Conservation (phyloP, 2,797 vertebrate genomes). For the Bovichtus variegatus region DNA sequence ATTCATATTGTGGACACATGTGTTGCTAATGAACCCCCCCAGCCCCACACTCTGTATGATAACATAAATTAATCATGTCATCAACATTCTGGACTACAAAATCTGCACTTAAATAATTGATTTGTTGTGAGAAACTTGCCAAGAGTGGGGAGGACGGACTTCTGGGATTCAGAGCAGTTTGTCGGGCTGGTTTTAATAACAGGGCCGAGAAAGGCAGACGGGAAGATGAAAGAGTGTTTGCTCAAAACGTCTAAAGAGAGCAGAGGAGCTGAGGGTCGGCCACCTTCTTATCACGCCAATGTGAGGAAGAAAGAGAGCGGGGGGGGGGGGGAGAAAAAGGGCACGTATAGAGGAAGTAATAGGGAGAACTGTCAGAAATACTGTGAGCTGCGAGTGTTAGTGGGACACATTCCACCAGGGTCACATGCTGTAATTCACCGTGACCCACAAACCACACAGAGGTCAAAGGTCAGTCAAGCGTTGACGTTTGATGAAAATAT, state of each 20-base stretch:
- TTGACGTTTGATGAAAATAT: constrained; percentile 62
- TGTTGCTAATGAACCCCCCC: constrained; percentile 43
- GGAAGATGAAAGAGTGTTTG: constrained; percentile 70
- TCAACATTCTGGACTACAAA: constrained; percentile 70
- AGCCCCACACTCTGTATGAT: constrained; percentile 36
- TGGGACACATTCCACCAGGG: constrained; percentile 65
- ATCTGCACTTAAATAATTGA: constrained; percentile 75
- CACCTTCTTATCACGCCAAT: constrained; percentile 55
- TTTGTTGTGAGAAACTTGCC: constrained; percentile 60
- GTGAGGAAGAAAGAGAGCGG: constrained; percentile 8
- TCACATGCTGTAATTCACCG: constrained; percentile 53
- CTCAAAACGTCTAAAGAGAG: constrained; percentile 55
- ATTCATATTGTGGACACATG: constrained; percentile 38
- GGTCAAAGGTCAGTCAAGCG: constrained; percentile 69
- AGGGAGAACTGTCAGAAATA: constrained; percentile 38
- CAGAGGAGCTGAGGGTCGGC: constrained; percentile 55
- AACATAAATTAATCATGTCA: constrained; percentile 74
- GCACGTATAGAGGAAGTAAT: constrained; percentile 30
- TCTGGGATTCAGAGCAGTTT: constrained; percentile 60
- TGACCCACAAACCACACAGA: constrained; percentile 47
- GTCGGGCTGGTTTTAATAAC: constrained; percentile 66
- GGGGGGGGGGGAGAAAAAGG: constrained; percentile 11
- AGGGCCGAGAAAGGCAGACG: constrained; percentile 39
- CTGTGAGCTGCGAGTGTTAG: constrained; percentile 19
- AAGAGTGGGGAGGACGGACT: constrained; percentile 50